Conservation (phyloP, 2,888 invertebrate genomes). For the Colletes collaris region DNA sequence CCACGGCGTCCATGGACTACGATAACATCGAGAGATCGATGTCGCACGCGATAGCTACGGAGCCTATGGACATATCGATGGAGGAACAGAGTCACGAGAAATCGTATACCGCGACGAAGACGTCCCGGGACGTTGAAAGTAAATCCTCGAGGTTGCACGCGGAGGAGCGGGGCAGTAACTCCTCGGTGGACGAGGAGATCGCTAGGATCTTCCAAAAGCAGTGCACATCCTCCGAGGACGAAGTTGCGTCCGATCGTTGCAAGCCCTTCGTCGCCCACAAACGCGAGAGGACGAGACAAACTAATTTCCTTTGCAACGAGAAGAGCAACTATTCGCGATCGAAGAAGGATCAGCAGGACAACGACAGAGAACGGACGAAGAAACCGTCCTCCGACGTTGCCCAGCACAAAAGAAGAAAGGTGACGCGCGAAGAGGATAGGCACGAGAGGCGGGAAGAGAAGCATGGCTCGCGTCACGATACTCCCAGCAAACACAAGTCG, state of each 20-base stretch:
- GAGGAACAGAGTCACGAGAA: constrained; percentile 21
- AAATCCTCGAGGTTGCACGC: background rate
- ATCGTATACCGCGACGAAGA: background rate
- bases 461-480: background rate
- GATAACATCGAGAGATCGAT: constrained; percentile 9
- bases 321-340: background rate
- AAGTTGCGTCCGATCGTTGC: background rate
- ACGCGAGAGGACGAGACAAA: background rate
- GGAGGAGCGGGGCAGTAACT: background rate
- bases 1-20: constrained; percentile 18
- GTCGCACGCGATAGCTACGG: background rate
- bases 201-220: constrained; percentile 35
- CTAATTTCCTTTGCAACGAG: background rate
- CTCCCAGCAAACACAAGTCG: constrained; percentile 9
- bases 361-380: background rate
- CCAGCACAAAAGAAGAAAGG: constrained; percentile 1
- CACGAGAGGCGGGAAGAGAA: background rate
- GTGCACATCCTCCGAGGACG: constrained; percentile 50
- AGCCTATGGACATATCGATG: constrained; percentile 42
- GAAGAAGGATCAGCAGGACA: background rate
- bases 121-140: background rate
- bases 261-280: fast-evolving
- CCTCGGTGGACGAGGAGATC: constrained; percentile 46
- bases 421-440: background rate
- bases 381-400: background rate